These are phyloP conservation scores for Amiota minor DNA, from an alignment of 2,888 invertebrate species.

Conservation along the genomic window DNA sequence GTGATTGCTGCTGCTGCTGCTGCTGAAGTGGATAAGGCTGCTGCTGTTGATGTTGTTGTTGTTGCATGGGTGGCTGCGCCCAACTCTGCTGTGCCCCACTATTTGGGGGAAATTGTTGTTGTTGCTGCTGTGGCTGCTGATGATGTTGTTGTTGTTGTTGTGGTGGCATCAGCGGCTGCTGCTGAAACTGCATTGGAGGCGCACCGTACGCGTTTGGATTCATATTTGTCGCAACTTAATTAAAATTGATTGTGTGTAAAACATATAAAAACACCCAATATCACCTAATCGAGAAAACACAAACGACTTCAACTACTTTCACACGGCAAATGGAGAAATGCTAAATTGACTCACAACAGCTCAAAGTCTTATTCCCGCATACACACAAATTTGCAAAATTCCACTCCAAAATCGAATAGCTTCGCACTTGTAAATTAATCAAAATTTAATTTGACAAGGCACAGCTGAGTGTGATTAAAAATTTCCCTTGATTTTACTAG, in stretches of 20 bases:
- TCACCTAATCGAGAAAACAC: constrained; percentile 19
- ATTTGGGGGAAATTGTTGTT: constrained; percentile 29
- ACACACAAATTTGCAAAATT: constrained; percentile 5
- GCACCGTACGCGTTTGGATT: constrained; percentile 71
- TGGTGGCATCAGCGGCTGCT: constrained; percentile 39
- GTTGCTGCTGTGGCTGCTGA: constrained; percentile 36
- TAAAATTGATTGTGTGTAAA: constrained; percentile 11
- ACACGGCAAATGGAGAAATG: constrained; percentile 38
- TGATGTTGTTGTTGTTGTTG: constrained; percentile 49
- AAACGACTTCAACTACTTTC: constrained; percentile 51
- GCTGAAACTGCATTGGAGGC: constrained; percentile 67
- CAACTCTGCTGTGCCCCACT: too few relatives aligned
- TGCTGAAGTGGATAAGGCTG: constrained; percentile 46
- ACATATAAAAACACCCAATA: constrained; percentile 41
- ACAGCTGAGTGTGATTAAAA: too few relatives aligned
- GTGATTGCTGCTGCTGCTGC: constrained; percentile 56
- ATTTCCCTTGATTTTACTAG: too few relatives aligned
- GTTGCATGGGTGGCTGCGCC: constrained; percentile 42
- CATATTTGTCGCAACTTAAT: constrained; percentile 49
- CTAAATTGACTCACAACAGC: constrained; percentile 40
- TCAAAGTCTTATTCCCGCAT: constrained; percentile 50
- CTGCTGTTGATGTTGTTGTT: constrained; percentile 54
- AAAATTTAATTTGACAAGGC: too few relatives aligned
- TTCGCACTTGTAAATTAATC: too few relatives aligned
- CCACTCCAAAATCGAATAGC: too few relatives aligned